Base-by-base conservation (phyloP, 37 sponge, comb jelly and placozoan genomes). In the Haliclona indistincta region DNA sequence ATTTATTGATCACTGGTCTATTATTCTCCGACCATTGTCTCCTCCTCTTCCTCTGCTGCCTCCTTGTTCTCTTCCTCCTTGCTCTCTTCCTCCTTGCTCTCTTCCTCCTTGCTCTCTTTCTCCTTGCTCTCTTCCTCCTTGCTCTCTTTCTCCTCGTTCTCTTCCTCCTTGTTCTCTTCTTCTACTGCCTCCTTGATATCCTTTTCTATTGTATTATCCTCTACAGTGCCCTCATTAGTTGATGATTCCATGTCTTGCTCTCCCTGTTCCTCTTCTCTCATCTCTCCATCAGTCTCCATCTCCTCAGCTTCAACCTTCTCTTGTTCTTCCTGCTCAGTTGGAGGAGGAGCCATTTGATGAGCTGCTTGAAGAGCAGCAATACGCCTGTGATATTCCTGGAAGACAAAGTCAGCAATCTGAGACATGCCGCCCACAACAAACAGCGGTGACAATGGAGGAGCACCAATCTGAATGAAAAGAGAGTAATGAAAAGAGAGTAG, bases 371-470 rank as follows among this genome's bases (percentile, higher is more conserved):
- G 84, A 15, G 89, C 80, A 0, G 67, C 54, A 2, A 88, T 54
- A 33, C 93, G 56, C 7, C 38, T 30, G 22, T 79, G 64, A 78
- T 93, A 93, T 66, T 87, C 86, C 37, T 81, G 66, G 71, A 81
- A 85, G 47, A 93, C 89, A 68, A 75, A 89, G 63, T 89, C 58
- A 29, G 94, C 94, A 56, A 93, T 49, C 51, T 81, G 83, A 0
- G 86, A 55, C 94, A 93, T 93, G 54, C 56, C 70, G 5, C 54
- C 55, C 23, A 93, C 79, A 3, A 89, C 82, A 63, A 93, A 77
- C 37, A 84, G 64, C 3, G 42, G 62, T 23, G 35, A 22, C 19
- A 13, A 13, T 17, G 76, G 73, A n/a, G 61, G 63, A 51, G 3
- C 44, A 33, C 41, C 80, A 1, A 42, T 20, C 85, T 84, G 75